Evolutionary conservation across 2,888 invertebrate genomes (phyloP).

Genomic region (Volucella bombylans): DNA sequence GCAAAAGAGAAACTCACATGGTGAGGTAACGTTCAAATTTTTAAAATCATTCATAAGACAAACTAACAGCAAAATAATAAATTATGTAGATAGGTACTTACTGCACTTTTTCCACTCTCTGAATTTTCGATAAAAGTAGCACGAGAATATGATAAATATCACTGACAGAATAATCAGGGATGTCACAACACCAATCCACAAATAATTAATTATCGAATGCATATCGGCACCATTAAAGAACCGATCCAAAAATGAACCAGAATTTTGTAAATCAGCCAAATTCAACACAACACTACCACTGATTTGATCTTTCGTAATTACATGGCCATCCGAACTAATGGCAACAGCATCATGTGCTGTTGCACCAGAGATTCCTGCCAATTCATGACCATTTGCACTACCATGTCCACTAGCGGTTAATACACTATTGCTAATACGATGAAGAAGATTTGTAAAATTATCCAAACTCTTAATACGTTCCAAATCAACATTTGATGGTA

Average conservation of each 20-base stretch:
- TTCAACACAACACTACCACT: slow-evolving; percentile 81
- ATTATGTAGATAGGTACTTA: slow-evolving; percentile 77
- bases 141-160: slow-evolving; percentile 81
- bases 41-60: background rate
- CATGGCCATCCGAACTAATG: slow-evolving; percentile 75
- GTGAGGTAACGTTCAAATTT: slow-evolving; percentile 5
- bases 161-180: slow-evolving; percentile 80
- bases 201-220: slow-evolving; percentile 81
- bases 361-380: slow-evolving; percentile 3
- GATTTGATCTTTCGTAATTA: slow-evolving; percentile 80
- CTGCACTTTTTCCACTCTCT: slow-evolving; percentile 82
- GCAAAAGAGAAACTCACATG: too few relatives aligned
- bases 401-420: slow-evolving; percentile 65
- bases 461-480: slow-evolving; percentile 81
- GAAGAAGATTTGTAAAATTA: slow-evolving; percentile 80
- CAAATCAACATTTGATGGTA: slow-evolving; percentile 81
- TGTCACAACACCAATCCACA: slow-evolving; percentile 82
- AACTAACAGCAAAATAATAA: background rate
- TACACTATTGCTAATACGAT: slow-evolving; percentile 78
- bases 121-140: slow-evolving; percentile 82
- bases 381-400: slow-evolving; percentile 51
- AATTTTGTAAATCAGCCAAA: slow-evolving; percentile 78
- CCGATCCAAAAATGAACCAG: slow-evolving; percentile 75
- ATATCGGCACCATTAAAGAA: slow-evolving; percentile 80
- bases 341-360: slow-evolving; percentile 52